These are phyloP conservation scores for Drosophila tsacasi DNA, from an alignment of 1,140 invertebrate genomes.

Conservation along the genomic window DNA sequence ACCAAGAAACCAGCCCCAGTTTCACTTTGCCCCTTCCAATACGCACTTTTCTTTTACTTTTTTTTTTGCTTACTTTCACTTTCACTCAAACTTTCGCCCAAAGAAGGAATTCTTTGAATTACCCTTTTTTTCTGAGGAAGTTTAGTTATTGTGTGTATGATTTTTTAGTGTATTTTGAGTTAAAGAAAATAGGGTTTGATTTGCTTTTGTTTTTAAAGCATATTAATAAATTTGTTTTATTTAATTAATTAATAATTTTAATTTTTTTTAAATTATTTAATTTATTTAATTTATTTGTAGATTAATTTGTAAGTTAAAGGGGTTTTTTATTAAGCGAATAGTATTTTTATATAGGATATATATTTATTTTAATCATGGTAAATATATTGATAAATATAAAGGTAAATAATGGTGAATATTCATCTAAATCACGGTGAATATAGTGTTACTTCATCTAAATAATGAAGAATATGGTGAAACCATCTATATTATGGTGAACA, in stretches of 20 bases:
- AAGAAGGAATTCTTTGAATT: constrained; percentile 9
- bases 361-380: too few relatives aligned
- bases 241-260: too few relatives aligned
- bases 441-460: too few relatives aligned
- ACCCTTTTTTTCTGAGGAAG: neutral
- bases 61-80: constrained; percentile 41
- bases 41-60: neutral
- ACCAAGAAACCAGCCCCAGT: neutral
- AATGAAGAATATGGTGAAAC: too few relatives aligned
- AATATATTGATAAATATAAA: neutral
- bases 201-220: too few relatives aligned
- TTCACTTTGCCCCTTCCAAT: neutral
- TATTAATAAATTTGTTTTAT: too few relatives aligned
- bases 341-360: too few relatives aligned
- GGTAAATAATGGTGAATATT: neutral
- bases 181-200: neutral
- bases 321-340: too few relatives aligned
- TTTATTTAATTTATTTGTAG: too few relatives aligned
- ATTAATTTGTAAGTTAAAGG: too few relatives aligned
- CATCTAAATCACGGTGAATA: neutral
- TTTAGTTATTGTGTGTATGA: too few relatives aligned
- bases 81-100: constrained; percentile 22
- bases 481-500: neutral
- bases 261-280: too few relatives aligned
- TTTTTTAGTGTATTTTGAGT: neutral